Evolutionary conservation across 1,140 invertebrate species (phyloP).

Genomic region (Eubasilissa regina): DNA sequence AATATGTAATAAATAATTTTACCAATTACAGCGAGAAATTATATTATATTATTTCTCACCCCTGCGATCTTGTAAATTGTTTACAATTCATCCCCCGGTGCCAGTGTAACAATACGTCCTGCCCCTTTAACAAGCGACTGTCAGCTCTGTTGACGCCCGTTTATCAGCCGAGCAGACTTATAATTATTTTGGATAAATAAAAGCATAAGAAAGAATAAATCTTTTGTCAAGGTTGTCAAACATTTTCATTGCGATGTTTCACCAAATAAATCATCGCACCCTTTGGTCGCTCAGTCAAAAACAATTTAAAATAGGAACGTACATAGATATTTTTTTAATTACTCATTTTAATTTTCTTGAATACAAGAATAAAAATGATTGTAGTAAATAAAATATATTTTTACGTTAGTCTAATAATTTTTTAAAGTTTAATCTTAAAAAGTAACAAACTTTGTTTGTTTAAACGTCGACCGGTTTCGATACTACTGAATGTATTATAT

Average conservation of each 20-base stretch:
- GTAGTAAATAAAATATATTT: no score
- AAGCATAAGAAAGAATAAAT: conserved; percentile 18
- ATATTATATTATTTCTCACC: no score
- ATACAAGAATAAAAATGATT: no score
- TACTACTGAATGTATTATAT: no score
- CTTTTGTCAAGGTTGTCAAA: background rate
- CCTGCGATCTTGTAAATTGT: conserved; percentile 1
- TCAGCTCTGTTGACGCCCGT: conserved; percentile 28
- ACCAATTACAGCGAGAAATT: no score
- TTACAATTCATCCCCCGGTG: background rate
- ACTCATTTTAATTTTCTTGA: no score
- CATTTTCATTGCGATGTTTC: background rate
- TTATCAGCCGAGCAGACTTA: conserved; percentile 9
- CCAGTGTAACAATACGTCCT: background rate
- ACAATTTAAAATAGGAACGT: no score
- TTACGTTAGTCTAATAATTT: no score
- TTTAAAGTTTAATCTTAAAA: no score
- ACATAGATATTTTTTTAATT: background rate
- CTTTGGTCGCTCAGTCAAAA: background rate
- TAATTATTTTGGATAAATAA: conserved; percentile 29
- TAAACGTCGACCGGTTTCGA: no score
- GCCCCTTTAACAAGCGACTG: background rate
- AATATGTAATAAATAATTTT: no score
- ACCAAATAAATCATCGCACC: background rate
- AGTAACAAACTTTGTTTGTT: no score